Evolutionary conservation across 2,113 vertebrate species (phyloP).

Genomic region (Nyctereutes procyonoides): DNA sequence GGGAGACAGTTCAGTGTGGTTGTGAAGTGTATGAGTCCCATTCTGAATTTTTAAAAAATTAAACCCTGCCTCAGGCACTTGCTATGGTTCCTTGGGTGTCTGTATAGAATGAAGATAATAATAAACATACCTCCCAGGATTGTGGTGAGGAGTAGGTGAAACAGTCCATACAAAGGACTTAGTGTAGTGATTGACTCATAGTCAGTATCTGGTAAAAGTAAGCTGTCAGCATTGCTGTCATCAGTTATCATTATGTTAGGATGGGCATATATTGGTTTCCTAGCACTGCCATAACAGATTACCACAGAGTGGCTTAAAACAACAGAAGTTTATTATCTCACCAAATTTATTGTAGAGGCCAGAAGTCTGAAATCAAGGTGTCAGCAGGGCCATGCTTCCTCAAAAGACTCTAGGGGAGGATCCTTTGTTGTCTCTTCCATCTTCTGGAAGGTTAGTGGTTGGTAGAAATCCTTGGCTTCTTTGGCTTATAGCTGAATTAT

Average conservation of each 20-base stretch:
- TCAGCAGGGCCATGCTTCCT: neutral
- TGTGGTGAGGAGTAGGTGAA: neutral
- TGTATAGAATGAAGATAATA: neutral
- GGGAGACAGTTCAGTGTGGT: neutral
- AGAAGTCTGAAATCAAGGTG: neutral
- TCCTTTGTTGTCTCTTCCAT: neutral
- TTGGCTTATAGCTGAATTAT: neutral
- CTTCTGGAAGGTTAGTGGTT: neutral
- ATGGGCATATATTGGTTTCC: neutral
- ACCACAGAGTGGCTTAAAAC: neutral
- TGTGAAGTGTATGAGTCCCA: neutral
- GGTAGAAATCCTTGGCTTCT: neutral
- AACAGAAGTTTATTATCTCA: neutral
- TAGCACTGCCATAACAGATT: neutral
- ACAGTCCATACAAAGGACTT: neutral
- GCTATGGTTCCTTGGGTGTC: neutral
- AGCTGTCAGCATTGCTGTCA: too few species aligned
- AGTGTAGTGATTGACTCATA: neutral
- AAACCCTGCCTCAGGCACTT: neutral
- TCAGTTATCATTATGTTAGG: neutral
- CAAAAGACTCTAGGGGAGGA: neutral
- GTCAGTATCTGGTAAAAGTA: neutral
- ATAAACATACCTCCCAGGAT: neutral
- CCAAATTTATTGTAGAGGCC: neutral
- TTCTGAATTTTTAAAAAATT: neutral